Evolutionary conservation across 2,113 vertebrate genomes (phyloP), one percentile per base, ranked within the genome.

Genomic region (Galeopterus variegatus): DNA sequence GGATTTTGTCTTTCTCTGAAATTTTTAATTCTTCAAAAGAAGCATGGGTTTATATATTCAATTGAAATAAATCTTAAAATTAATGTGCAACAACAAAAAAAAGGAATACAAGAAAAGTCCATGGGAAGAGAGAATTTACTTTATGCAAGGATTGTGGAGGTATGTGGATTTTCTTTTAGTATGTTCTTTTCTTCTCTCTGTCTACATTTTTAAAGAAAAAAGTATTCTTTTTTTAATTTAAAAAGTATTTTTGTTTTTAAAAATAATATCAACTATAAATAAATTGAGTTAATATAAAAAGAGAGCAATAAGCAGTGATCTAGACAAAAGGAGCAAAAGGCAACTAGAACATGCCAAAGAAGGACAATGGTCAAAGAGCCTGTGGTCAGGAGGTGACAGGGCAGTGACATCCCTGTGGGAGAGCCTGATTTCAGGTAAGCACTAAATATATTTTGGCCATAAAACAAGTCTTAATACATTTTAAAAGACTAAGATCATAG

Each of bases 21-120:
- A 50, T 76, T 89, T 67, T 76, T 82, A 64, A 41, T 8, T 87
- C 54, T 93, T 58, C 92, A 60, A 67, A 83, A n/a, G 72, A 33
- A 76, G 31, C 58, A 19, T 28, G 17, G 56, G 56, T 54, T 86
- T 14, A 54, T 69, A 24, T 67, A 48, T 45, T 50, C n/a, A 58
- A 8, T 3, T 48, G 70, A 84, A 67, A 69, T 77, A 76, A 50
- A 88, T 50, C 58, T 89, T 73, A 45, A 67, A 85, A 54, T 56
- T 75, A 56, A 15, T 56, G 14, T 85, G 41, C 41, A 41, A 41
- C 3, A 41, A 41, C 50, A 70, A 58, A 58, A 76, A 62, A 67
- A 24, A 65, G 52, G 3, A 65, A 70, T 62, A 81, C 67, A 23
- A 24, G 31, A 77, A 41, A 82, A 31, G 14, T 89, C 56, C 23